These are phyloP conservation scores for Aradus depressus DNA, from an alignment of 2,888 invertebrate species.

Conservation along the genomic window DNA sequence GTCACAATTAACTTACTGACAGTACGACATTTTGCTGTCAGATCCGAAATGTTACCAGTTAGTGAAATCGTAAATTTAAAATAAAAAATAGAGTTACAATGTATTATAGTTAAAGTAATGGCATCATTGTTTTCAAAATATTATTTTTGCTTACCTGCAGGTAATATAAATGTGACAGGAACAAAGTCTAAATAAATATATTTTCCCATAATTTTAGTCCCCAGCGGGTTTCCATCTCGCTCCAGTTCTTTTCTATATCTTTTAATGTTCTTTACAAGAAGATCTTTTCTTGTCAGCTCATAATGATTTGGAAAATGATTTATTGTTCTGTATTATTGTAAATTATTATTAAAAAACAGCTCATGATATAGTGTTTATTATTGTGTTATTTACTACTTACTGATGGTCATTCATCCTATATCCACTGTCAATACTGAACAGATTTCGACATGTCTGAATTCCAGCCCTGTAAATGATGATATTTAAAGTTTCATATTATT, in stretches of 20 bases:
- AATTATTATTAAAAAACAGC: not conserved
- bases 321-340: constrained; percentile 51
- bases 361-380: not conserved
- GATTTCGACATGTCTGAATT: constrained; percentile 76
- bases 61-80: too few species aligned
- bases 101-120: too few species aligned
- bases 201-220: constrained; percentile 62
- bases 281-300: constrained; percentile 88
- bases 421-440: constrained; percentile 85
- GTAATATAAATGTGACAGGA: constrained; percentile 85
- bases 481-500: not conserved
- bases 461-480: constrained; percentile 50
- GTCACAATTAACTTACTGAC: too few species aligned
- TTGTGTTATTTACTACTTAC: constrained; percentile 40
- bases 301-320: constrained; percentile 96
- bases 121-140: too few species aligned
- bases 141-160: constrained; percentile 55
- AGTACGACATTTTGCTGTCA: too few species aligned
- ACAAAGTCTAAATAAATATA: constrained; percentile 82
- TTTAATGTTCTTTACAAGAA: constrained; percentile 91
- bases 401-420: constrained; percentile 88
- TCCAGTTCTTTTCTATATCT: constrained; percentile 86
- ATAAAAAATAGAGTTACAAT: too few species aligned
- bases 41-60: too few species aligned
- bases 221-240: constrained; percentile 74